phyloP scores from a whole-genome alignment of 2,797 vertebrate genomes.

The Halcyon badia region DNA sequence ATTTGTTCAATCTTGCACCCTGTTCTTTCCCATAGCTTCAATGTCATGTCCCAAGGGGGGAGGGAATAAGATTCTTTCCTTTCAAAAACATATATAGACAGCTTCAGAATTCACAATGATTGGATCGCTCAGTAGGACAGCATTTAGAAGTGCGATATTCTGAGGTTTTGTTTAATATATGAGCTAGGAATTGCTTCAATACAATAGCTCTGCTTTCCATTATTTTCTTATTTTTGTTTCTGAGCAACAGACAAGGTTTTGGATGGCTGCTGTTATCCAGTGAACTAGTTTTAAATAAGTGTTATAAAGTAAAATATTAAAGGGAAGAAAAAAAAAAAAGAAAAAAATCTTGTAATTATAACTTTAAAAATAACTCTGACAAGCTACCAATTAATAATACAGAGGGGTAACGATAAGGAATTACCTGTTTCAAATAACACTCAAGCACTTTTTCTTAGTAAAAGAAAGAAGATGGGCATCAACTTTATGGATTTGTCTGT shows the following conservation, averaged over 20 bases:
- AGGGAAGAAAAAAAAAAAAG: constrained; percentile 6
- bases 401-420: not conserved
- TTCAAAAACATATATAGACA: not conserved
- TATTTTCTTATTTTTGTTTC: constrained; percentile 4
- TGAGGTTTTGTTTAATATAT: not conserved
- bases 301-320: not conserved
- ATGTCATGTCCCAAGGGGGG: not conserved
- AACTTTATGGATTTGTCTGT: not conserved
- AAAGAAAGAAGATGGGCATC: not conserved
- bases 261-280: not conserved
- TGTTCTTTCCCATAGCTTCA: not conserved
- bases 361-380: constrained; percentile 65
- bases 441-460: constrained; percentile 11
- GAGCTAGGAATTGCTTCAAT: not conserved
- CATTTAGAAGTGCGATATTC: not conserved
- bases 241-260: not conserved
- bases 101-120: not conserved
- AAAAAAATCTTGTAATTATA: constrained; percentile 24
- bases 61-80: not conserved
- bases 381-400: constrained; percentile 59
- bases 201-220: not conserved
- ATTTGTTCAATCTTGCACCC: not conserved
- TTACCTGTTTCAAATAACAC: constrained; percentile 38
- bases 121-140: not conserved
- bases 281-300: not conserved